Evolutionary conservation across 2,797 vertebrate genomes (phyloP).

Genomic region (Lepilemur septentrionalis): DNA sequence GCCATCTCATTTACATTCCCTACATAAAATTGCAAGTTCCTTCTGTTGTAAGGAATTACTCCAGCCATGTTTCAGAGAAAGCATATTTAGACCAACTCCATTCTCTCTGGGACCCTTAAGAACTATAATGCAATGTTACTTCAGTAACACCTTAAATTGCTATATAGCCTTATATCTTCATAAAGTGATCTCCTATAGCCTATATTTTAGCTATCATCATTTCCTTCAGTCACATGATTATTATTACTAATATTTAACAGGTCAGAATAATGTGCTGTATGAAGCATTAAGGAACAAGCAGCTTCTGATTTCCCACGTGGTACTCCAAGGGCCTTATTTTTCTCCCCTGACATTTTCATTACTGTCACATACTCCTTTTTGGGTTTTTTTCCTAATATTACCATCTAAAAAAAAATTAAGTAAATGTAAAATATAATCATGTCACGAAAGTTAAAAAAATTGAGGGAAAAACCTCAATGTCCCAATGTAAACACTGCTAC

Average conservation of each 20-base stretch:
- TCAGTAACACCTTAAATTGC: neutral
- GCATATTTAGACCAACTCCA: neutral
- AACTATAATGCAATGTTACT: neutral
- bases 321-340: neutral
- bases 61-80: neutral
- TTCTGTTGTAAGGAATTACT: conserved; percentile 2
- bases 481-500: neutral
- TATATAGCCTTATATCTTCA: neutral
- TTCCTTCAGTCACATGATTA: neutral
- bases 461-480: neutral
- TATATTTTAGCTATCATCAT: neutral
- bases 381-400: neutral
- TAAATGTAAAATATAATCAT: neutral
- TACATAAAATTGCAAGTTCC: neutral
- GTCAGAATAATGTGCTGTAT: neutral
- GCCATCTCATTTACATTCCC: neutral
- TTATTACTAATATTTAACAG: neutral
- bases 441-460: neutral
- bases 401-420: neutral
- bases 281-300: neutral
- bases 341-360: neutral
- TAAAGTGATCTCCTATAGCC: neutral
- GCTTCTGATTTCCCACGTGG: neutral
- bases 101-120: neutral
- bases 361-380: neutral